Evolutionary conservation across 1,140 invertebrate genomes (phyloP).

Genomic region (Hydropsyche tenuis): DNA sequence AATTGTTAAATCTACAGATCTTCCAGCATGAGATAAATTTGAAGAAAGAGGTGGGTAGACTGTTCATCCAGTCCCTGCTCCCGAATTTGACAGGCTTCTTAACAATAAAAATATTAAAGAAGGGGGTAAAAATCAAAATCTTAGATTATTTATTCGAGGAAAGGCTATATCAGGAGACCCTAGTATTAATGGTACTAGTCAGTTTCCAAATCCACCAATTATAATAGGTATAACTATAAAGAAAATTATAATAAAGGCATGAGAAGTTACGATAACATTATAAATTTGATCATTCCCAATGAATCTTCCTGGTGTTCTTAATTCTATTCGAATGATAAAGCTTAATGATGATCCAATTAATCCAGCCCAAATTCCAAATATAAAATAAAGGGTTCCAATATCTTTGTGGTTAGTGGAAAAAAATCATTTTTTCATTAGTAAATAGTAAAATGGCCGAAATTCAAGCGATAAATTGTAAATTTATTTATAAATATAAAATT

Average conservation of each 20-base stretch:
- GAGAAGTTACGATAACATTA: conserved; percentile 74
- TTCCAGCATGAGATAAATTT: conserved; percentile 63
- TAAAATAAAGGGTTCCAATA: conserved; percentile 78
- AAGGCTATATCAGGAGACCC: conserved; percentile 77
- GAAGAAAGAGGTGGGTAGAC: conserved; percentile 71
- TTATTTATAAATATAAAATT: conserved; percentile 62
- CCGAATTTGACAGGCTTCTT: conserved; percentile 66
- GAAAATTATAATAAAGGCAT: conserved; percentile 82
- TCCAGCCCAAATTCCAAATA: conserved; percentile 71
- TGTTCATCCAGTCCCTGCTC: conserved; percentile 72
- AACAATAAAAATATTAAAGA: conserved; percentile 66
- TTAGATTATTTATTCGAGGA: conserved; percentile 80
- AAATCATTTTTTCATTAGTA: conserved; percentile 62
- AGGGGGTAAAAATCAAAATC: conserved; percentile 74
- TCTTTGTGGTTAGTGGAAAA: conserved; percentile 79
- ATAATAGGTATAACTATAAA: conserved; percentile 80
- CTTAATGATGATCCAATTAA: conserved; percentile 70
- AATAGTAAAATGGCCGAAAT: conserved; percentile 66
- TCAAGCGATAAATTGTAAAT: conserved; percentile 66
- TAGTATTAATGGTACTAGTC: conserved; percentile 75
- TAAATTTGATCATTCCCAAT: conserved; percentile 74
- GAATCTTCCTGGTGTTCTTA: conserved; percentile 66
- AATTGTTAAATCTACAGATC: conserved; percentile 72
- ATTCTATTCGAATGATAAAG: conserved; percentile 72
- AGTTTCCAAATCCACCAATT: conserved; percentile 82